Evolutionary conservation across 2,888 invertebrate genomes (phyloP), one percentile per base, ranked within the genome.

Genomic region (Amblyjoppa proteus): DNA sequence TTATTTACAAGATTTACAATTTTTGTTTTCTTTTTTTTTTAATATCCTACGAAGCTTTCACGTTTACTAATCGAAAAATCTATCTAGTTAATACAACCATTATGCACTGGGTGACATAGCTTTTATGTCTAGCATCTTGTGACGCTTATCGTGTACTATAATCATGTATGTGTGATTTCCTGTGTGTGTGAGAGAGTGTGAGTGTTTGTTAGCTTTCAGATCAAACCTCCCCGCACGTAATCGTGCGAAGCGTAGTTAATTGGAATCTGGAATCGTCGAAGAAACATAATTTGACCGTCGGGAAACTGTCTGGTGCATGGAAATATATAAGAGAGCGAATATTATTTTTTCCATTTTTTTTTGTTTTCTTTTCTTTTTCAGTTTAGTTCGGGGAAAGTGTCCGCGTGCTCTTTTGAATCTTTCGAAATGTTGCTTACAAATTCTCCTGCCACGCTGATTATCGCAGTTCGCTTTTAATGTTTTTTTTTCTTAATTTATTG

Each of bases 1-100:
- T 83, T 90, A 90, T 91, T 81, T 91, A 91, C 91, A 91, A 58
- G 88, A 88, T 89, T 85, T 90, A 88, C 88, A 89, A 82, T 69
- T 34, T 58, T 81, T 77, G 68, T 64, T 64, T 45, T 45, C 11
- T 2, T 9, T 38, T 38, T 38, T 38, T 34, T 75, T 81, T 61
- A 84, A 83, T 69, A 38, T 79, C 61, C 38, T 58, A 58, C 58
- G 58, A 41, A 79, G 69, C 74, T 74, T 45, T 58, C 58, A 13
- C 58, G 58, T 58, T 61, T 61, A 61, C n/a, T 61, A 61, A 6
- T 61, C 61, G 61, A 61, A 31, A 61, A 31, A 61, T 83, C 83
- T 83, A 86, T 83, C 81, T 87, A 87, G 41, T 71, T 88, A 88
- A 87, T 87, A 88, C 87, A 88, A 89, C 89, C 87, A 87, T 90